A percentile compares a stretch with the other conserved stretches of the same genome.
phyloP scores from a whole-genome alignment of 2,888 invertebrate genomes.

The Tachina grossa region DNA sequence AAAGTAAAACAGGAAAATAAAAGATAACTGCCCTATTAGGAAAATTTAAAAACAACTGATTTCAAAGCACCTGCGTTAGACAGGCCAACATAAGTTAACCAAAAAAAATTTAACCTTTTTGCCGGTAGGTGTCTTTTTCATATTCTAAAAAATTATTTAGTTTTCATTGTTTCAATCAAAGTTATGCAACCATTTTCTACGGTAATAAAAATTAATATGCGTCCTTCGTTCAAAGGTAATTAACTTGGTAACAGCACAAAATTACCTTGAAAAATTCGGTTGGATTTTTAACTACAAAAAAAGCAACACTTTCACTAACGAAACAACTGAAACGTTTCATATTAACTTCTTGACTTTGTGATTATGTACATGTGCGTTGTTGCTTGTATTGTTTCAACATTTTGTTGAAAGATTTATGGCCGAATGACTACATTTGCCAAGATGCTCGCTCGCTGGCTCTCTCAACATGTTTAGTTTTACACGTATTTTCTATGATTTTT shows the following conservation, averaged over 20 bases:
- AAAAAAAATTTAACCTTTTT: conserved; percentile 27
- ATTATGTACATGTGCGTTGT: conserved; percentile 7
- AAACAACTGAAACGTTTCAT: conserved; percentile 13
- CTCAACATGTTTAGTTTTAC: conserved; percentile 31
- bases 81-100: background rate
- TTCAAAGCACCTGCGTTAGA: conserved; percentile 32
- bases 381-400: conserved; percentile 25
- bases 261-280: conserved; percentile 57
- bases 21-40: conserved; percentile 73
- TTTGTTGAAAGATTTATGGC: conserved; percentile 59
- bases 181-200: conserved; percentile 79
- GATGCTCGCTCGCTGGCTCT: conserved; percentile 5
- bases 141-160: conserved; percentile 18
- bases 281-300: conserved; percentile 36
- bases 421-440: conserved; percentile 9
- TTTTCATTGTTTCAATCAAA: conserved; percentile 36
- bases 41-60: background rate
- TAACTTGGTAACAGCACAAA: conserved; percentile 63
- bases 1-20: conserved; percentile 71
- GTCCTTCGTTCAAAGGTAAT: conserved; percentile 76
- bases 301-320: conserved; percentile 38
- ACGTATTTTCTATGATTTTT: conserved; percentile 53
- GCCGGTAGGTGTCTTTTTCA: conserved; percentile 25
- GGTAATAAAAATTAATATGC: conserved; percentile 80
- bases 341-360: conserved; percentile 56